Evolutionary conservation across 2,797 vertebrate genomes (phyloP).

Genomic region (Triplophysa bombifrons): DNA sequence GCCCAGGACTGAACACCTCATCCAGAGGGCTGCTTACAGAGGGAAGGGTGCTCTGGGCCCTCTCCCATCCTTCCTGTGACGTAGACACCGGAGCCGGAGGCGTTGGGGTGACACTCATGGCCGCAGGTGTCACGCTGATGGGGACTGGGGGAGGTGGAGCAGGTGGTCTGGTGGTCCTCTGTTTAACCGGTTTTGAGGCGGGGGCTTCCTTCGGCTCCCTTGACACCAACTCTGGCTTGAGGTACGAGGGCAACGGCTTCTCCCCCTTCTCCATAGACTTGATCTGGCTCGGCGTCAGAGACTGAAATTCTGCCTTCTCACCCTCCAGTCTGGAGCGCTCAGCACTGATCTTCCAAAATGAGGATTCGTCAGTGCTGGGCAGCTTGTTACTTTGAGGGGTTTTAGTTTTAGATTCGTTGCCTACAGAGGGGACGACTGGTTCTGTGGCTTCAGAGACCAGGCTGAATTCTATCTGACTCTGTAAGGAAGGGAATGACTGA

Average conservation of each 20-base stretch:
- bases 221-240: conserved; percentile 71
- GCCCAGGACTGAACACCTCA: conserved; percentile 77
- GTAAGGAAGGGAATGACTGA: conserved; percentile 44
- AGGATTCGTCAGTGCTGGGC: conserved; percentile 83
- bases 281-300: conserved; percentile 95
- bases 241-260: conserved; percentile 86
- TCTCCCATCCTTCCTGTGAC: conserved; percentile 76
- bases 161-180: conserved; percentile 74
- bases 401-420: conserved; percentile 78
- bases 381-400: conserved; percentile 70
- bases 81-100: conserved; percentile 58
- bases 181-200: conserved; percentile 67
- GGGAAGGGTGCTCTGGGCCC: conserved; percentile 77
- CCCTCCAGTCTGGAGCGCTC: conserved; percentile 91
- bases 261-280: conserved; percentile 97
- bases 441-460: conserved; percentile 80
- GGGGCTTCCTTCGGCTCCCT: conserved; percentile 62
- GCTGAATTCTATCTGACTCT: conserved; percentile 97
- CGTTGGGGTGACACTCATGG: conserved; percentile 50
- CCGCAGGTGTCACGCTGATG: conserved; percentile 61
- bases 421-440: conserved; percentile 60
- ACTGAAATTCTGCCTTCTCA: conserved; percentile 88
- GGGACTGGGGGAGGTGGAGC: conserved; percentile 64
- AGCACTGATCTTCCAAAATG: conserved; percentile 96
- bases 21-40: conserved; percentile 69